These are phyloP conservation scores for Diarsia mendica DNA, from an alignment of 2,888 invertebrate genomes.

Conservation along the genomic window DNA sequence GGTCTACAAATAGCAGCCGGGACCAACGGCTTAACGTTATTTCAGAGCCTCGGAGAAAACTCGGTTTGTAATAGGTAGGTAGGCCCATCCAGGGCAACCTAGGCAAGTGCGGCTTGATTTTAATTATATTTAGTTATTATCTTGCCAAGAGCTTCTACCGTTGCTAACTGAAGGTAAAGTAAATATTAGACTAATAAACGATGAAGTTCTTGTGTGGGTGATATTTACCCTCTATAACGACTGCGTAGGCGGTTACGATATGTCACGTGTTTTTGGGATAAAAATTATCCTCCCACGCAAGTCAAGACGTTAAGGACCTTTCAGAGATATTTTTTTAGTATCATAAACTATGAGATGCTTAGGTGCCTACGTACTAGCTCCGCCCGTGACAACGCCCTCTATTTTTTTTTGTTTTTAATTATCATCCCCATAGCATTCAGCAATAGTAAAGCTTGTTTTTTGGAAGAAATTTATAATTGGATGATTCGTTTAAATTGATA, in stretches of 20 bases:
- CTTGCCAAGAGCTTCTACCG: neutral
- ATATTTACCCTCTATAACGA: neutral
- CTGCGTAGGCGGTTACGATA: neutral
- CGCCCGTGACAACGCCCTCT: neutral
- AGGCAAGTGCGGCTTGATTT: too few species aligned
- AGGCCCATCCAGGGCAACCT: too few species aligned
- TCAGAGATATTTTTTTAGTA: neutral
- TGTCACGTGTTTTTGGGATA: neutral
- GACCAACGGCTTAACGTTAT: too few species aligned
- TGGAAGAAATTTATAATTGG: too few species aligned
- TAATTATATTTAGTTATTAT: too few species aligned
- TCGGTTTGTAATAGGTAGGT: too few species aligned
- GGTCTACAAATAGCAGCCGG: too few species aligned
- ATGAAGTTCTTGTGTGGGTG: neutral
- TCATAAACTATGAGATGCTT: neutral
- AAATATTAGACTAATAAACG: neutral
- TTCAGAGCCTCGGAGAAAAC: too few species aligned
- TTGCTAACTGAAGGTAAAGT: neutral
- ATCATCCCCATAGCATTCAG: neutral
- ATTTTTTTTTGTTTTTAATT: too few species aligned
- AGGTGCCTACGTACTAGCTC: too few species aligned
- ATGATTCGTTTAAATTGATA: too few species aligned
- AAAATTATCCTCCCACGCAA: constrained; percentile 8
- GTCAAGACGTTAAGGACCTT: neutral
- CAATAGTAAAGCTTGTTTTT: neutral